A percentile compares a stretch with the other conserved stretches of the same genome.
phyloP scores from a whole-genome alignment of 2,797 vertebrate species.

The Platalea minor region DNA sequence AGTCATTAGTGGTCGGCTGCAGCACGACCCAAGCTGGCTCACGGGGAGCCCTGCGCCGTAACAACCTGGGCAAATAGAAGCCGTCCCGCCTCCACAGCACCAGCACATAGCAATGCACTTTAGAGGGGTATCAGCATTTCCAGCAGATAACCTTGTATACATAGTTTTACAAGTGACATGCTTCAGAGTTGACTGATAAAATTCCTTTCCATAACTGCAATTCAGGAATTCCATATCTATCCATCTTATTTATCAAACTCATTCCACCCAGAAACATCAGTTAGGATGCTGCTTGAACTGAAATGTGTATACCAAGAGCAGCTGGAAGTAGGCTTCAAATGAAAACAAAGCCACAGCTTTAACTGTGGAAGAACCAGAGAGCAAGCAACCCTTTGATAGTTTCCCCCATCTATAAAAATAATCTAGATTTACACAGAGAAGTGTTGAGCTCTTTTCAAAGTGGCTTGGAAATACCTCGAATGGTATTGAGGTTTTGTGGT shows the following conservation, averaged over 20 bases:
- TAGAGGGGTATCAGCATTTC: not conserved
- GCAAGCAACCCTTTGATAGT: not conserved
- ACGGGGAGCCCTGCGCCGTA: accelerated
- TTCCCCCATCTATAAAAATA: not conserved
- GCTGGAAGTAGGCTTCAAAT: not conserved
- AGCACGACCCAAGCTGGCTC: not conserved
- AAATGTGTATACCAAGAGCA: not conserved
- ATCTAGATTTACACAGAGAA: not conserved
- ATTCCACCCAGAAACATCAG: not conserved
- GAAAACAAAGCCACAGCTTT: not conserved
- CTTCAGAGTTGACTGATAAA: not conserved
- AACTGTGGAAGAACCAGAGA: not conserved
- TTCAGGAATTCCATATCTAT: not conserved
- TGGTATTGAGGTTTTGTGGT: accelerated
- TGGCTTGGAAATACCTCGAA: not conserved
- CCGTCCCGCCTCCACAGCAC: not conserved
- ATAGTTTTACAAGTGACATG: not conserved
- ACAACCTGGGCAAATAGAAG: not conserved
- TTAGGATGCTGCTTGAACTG: accelerated
- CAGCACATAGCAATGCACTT: not conserved
- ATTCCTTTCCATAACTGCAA: not conserved
- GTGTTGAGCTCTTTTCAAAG: not conserved
- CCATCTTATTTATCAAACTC: not conserved
- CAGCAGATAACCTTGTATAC: not conserved
- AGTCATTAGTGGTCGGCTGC: not conserved